A percentile compares a stretch with the other conserved stretches of the same genome.
Conservation (phyloP, 1,140 invertebrate species). For the Maniola jurtina region DNA sequence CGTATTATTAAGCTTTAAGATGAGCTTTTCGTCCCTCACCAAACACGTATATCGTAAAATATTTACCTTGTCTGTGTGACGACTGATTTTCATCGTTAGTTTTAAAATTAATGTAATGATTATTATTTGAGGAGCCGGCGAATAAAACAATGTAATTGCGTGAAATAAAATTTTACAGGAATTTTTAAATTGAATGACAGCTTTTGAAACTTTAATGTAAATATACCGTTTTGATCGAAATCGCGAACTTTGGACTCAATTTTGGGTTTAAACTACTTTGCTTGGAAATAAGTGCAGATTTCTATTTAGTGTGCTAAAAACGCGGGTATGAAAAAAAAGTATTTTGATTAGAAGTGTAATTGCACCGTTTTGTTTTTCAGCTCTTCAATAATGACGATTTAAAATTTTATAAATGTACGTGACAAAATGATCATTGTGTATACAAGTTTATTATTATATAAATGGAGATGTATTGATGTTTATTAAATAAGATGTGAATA, state of each 20-base stretch:
- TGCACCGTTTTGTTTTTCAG: no score
- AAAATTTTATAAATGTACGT: conserved; percentile 68
- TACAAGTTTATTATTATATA: conserved; percentile 63
- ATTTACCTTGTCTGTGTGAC: conserved; percentile 57
- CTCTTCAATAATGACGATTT: conserved; percentile 41
- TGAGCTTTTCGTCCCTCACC: conserved; percentile 38
- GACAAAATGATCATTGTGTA: conserved; percentile 53
- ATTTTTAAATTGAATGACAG: no score
- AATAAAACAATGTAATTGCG: no score
- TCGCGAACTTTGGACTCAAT: no score
- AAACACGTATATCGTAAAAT: conserved; percentile 25
- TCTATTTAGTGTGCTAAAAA: no score
- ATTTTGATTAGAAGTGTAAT: no score
- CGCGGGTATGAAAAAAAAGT: no score
- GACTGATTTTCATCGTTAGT: conserved; percentile 73
- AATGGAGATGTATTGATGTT: conserved; percentile 69
- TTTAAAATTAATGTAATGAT: conserved; percentile 39
- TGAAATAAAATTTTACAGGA: no score
- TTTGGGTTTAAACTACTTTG: no score
- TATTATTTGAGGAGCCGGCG: conserved; percentile 20
- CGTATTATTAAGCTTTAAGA: conserved; percentile 41
- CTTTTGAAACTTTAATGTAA: no score
- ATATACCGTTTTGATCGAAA: no score
- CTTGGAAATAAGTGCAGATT: no score
- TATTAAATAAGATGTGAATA: conserved; percentile 49